These are phyloP conservation scores for Lepidocyrtoides sp. DNA, from an alignment of 2,888 invertebrate species.

Conservation along the genomic window DNA sequence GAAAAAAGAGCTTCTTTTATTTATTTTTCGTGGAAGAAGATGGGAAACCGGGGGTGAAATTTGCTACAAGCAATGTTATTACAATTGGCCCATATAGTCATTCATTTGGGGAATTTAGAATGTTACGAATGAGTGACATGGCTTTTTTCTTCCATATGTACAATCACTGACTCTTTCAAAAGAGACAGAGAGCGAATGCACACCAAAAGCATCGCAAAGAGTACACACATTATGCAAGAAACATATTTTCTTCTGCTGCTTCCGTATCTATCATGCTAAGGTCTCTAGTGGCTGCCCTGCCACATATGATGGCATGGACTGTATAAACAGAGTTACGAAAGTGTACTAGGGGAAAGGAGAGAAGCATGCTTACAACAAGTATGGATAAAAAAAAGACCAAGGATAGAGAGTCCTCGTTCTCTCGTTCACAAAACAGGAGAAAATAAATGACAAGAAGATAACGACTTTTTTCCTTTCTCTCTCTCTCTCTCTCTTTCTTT, in stretches of 20 bases:
- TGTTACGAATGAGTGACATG: slow-evolving; percentile 37
- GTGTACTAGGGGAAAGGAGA: background rate
- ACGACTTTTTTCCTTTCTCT: slow-evolving; percentile 71
- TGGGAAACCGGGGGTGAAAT: slow-evolving; percentile 9
- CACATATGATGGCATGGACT: background rate
- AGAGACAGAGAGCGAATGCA: background rate
- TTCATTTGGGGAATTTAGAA: slow-evolving; percentile 46
- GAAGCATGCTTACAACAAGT: background rate
- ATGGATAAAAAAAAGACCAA: slow-evolving; percentile 41
- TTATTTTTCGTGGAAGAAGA: background rate
- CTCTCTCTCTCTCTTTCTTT: too few relatives aligned
- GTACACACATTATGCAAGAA: slow-evolving; percentile 46
- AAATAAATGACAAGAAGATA: slow-evolving; percentile 77
- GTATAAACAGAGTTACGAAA: background rate
- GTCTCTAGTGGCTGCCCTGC: slow-evolving; percentile 25
- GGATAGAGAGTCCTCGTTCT: slow-evolving; percentile 32
- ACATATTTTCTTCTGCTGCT: slow-evolving; percentile 13
- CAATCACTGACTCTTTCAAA: background rate
- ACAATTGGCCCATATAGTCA: slow-evolving; percentile 45
- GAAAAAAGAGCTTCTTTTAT: background rate
- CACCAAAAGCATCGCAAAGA: background rate
- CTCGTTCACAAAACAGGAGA: slow-evolving; percentile 49
- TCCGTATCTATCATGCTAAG: background rate
- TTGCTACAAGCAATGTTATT: slow-evolving; percentile 34
- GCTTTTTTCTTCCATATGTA: slow-evolving; percentile 34